phyloP scores from a whole-genome alignment of 2,113 vertebrate genomes.

The Monopterus albus region DNA sequence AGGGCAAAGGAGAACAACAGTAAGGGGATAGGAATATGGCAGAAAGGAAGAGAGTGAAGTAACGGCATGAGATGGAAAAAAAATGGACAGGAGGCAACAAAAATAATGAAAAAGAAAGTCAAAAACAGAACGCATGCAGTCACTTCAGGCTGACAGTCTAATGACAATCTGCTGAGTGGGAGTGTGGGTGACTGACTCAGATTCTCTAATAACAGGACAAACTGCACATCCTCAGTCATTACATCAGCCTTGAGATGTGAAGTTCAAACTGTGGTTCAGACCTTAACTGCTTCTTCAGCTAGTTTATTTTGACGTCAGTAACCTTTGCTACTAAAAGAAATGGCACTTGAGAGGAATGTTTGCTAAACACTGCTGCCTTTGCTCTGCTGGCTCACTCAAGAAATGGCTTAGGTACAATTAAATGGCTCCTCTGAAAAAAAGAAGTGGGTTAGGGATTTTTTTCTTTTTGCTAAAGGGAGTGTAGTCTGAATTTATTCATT shows the following conservation, averaged over 20 bases:
- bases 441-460: no score
- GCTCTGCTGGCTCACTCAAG: no score
- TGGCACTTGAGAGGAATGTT: background rate
- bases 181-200: constrained; percentile 26
- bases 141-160: constrained; percentile 8
- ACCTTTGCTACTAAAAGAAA: background rate
- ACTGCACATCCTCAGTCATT: constrained; percentile 30
- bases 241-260: constrained; percentile 16
- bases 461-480: no score
- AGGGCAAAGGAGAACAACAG: background rate
- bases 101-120: constrained; percentile 1
- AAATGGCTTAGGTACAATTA: no score
- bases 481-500: no score
- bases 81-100: background rate
- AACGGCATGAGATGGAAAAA: background rate
- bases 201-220: constrained; percentile 46
- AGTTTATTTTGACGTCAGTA: background rate
- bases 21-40: no score
- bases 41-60: background rate
- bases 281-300: background rate
- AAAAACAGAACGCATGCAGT: constrained; percentile 3
- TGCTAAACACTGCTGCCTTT: no score
- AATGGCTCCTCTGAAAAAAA: no score
- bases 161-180: constrained; percentile 38
- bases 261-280: constrained; percentile 12